phyloP scores from a whole-genome alignment of 2,113 vertebrate species.

The Psittacus erithacus region DNA sequence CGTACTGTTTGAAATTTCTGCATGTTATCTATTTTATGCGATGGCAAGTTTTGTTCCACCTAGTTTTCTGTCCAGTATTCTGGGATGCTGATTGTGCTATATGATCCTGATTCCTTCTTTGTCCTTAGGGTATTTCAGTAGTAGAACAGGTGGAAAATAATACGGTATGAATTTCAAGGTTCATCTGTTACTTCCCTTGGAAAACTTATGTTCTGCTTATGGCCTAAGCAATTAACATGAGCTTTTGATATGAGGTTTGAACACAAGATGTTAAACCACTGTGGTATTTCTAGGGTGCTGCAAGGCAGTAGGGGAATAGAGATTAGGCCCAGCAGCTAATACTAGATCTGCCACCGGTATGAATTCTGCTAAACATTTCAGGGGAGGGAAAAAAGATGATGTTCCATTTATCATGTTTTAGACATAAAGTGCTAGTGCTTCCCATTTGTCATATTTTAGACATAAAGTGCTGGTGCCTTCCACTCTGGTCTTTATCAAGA shows the following conservation, averaged over 20 bases:
- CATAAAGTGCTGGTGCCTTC: background rate
- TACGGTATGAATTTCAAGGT: background rate
- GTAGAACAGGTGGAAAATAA: background rate
- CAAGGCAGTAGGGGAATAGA: background rate
- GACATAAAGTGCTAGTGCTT: background rate
- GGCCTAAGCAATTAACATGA: background rate
- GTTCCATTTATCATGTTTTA: background rate
- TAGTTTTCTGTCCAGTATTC: background rate
- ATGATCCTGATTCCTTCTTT: background rate
- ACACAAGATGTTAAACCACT: background rate
- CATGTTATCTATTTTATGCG: background rate
- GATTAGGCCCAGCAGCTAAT: background rate
- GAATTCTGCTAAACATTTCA: background rate
- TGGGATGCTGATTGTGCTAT: background rate
- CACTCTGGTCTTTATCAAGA: background rate
- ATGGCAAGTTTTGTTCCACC: background rate
- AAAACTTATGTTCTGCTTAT: background rate
- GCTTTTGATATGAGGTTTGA: background rate
- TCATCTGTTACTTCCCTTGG: background rate
- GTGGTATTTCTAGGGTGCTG: background rate
- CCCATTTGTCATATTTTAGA: background rate
- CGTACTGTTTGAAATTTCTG: background rate
- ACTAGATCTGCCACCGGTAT: background rate
- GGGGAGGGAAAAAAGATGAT: accelerated
- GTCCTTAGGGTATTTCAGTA: background rate